Evolutionary conservation across 2,113 vertebrate genomes (phyloP), one percentile per base, ranked within the genome.

Genomic region (Cephalopterus ornatus): DNA sequence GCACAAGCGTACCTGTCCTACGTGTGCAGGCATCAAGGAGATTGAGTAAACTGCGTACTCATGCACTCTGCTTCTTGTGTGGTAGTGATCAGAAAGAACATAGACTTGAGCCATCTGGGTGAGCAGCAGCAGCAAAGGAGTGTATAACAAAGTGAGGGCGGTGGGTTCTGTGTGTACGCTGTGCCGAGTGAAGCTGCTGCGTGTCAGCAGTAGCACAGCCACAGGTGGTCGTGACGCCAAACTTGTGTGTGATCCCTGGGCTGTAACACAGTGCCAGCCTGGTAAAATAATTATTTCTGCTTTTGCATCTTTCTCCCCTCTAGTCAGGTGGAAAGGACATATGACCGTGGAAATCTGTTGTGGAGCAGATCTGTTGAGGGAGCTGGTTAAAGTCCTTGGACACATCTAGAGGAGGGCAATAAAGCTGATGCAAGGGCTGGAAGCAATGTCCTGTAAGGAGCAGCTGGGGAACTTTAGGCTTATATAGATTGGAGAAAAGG

Each of bases 151-250:
- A 39, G 24, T 27, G 46, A 68, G 22, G 33, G 35, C 27, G n/a
- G 52, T 37, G 12, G 37, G 37, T 41, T 85, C 6, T 28, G 17
- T n/a, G 23, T 3, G 14, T 41, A n/a, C 21, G 53, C 26, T 17
- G 18, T 50, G 30, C 42, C 0, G 12, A 79, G 62, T 70, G 53
- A 58, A 70, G 41, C 16, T 66, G 33, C 7, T 13, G 52, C 0
- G 0, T 62, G 50, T 52, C 3, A 1, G 49, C 27, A 58, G 62
- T 7, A 39, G 44, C 46, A 24, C 12, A 49, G 0, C 28, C 5
- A 1, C 41, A 52, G 35, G 8, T n/a, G 22, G 21, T 30, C 8
- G 11, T 17, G 33, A 9, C 23, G 26, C 35, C 39, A 67, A 62
- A 49, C 21, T 17, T 28, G 24, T 23, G 21, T 70, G 32, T 0